Conservation (phyloP, 2,888 invertebrate genomes). For the Cantharis lateralis region DNA sequence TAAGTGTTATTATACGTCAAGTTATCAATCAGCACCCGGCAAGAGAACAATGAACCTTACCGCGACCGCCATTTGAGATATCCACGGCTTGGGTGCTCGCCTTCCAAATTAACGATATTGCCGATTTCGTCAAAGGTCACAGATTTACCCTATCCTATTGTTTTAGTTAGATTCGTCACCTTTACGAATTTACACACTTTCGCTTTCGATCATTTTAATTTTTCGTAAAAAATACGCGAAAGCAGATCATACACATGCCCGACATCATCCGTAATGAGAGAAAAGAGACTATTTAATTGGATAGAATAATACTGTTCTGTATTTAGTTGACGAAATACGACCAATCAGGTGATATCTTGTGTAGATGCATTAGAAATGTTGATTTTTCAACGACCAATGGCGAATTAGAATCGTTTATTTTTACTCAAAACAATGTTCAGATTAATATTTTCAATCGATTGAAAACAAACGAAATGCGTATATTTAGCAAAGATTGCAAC, state of each 20-base stretch:
- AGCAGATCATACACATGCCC: conserved; percentile 35
- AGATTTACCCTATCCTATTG: conserved; percentile 43
- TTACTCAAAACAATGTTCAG: conserved; percentile 5
- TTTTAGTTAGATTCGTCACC: conserved; percentile 35
- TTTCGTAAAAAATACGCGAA: conserved; percentile 19
- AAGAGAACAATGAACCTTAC: conserved; percentile 62
- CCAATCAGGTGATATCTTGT: conserved; percentile 59
- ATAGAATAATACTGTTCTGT: conserved; percentile 58
- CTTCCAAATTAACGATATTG: conserved; percentile 54
- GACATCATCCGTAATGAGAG: conserved; percentile 49
- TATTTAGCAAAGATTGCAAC: neutral
- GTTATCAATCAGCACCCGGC: conserved; percentile 51
- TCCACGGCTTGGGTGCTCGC: conserved; percentile 57
- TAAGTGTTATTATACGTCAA: conserved; percentile 44
- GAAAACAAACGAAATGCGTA: neutral
- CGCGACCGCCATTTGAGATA: conserved; percentile 61
- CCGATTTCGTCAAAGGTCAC: conserved; percentile 49
- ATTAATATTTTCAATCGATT: conserved; percentile 1
- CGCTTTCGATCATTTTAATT: conserved; percentile 7
- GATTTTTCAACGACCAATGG: conserved; percentile 55
- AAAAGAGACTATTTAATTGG: conserved; percentile 57
- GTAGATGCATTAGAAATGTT: conserved; percentile 55
- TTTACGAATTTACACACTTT: conserved; percentile 30
- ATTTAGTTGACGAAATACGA: conserved; percentile 57
- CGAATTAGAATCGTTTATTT: conserved; percentile 38